These are phyloP conservation scores for Stichopus horrens DNA, from an alignment of 53 echinoderm and acorn worm species.

Conservation along the genomic window DNA sequence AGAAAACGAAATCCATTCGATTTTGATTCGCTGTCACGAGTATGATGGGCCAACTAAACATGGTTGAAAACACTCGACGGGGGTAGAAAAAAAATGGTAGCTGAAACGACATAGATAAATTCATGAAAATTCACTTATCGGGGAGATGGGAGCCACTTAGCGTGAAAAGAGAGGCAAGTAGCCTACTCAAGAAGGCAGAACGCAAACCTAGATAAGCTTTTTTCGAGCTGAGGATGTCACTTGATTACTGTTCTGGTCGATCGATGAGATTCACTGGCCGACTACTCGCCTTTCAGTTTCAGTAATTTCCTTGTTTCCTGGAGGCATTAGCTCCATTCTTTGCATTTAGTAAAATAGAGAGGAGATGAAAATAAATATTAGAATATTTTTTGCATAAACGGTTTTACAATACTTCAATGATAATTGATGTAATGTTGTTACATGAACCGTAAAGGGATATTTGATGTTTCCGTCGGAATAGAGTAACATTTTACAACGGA, in stretches of 20 bases:
- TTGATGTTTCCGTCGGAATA: too few species aligned
- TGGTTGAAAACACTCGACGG: not conserved
- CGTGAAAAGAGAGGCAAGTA: not conserved
- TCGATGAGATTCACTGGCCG: not conserved
- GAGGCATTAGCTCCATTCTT: too few species aligned
- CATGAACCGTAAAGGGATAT: too few species aligned
- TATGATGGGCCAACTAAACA: constrained; percentile 34
- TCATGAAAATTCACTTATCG: constrained; percentile 35
- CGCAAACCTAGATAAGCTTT: constrained; percentile 4
- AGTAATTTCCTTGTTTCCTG: too few species aligned
- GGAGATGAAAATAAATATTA: too few species aligned
- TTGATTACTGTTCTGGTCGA: not conserved
- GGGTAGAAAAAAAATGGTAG: not conserved
- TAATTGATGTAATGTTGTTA: too few species aligned
- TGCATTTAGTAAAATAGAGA: too few species aligned
- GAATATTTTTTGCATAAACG: too few species aligned
- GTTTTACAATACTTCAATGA: too few species aligned
- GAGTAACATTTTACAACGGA: too few species aligned
- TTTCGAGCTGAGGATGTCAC: not conserved
- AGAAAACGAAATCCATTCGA: constrained; percentile 9
- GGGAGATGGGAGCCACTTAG: constrained; percentile 6
- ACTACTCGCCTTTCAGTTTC: not conserved
- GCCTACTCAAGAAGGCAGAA: not conserved
- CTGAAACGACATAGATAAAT: constrained; percentile 28
- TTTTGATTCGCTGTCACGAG: constrained; percentile 41